phyloP scores from a whole-genome alignment of 2,113 vertebrate species.

The Odocoileus virginianus region DNA sequence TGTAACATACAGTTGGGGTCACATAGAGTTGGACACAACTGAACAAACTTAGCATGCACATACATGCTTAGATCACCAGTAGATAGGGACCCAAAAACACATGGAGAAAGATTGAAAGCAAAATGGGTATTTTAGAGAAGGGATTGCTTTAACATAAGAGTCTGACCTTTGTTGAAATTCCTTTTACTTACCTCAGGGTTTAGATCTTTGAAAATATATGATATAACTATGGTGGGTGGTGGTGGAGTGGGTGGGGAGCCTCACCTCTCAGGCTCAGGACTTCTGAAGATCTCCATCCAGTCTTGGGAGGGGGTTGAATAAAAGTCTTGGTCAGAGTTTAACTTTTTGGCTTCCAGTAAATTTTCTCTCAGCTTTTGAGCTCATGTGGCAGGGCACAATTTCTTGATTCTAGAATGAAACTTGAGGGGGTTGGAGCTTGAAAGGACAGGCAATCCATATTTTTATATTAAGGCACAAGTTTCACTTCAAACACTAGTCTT shows the following conservation, averaged over 20 bases:
- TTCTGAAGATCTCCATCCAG: background rate
- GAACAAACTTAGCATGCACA: background rate
- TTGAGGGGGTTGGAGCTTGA: background rate
- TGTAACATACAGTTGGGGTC: background rate
- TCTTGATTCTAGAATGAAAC: background rate
- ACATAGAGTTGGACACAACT: background rate
- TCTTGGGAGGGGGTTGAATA: background rate
- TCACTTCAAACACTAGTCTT: background rate
- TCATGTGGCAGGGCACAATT: background rate
- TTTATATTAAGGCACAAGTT: background rate
- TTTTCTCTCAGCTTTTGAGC: background rate
- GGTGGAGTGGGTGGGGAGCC: background rate
- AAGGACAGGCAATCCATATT: background rate
- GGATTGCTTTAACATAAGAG: background rate
- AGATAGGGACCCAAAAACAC: background rate
- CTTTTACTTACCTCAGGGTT: background rate
- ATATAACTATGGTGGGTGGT: background rate
- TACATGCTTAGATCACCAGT: background rate
- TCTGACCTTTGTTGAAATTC: background rate
- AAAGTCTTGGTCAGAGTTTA: background rate
- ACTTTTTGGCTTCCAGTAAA: background rate
- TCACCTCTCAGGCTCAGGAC: background rate
- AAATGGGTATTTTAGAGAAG: background rate
- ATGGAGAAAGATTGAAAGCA: background rate
- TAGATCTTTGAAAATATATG: background rate